A percentile compares a stretch with the other conserved stretches of the same genome.
Conservation (phyloP, 92 coral and sea anemone species). For the Siderastrea radians region DNA sequence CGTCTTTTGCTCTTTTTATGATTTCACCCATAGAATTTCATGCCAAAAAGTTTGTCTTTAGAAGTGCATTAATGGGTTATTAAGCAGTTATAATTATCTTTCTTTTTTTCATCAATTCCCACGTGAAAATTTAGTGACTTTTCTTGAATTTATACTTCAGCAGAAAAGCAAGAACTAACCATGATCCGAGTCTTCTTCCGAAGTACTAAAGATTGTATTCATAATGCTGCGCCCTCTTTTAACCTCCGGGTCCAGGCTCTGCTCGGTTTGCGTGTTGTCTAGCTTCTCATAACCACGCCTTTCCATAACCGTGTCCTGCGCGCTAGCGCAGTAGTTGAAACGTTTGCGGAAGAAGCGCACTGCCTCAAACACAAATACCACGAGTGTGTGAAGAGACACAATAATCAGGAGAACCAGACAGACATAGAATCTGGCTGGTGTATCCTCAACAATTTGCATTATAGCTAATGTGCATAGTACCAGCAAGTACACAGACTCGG, state of each 20-base stretch:
- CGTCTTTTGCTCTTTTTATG: too few relatives aligned
- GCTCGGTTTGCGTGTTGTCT: conserved; percentile 16
- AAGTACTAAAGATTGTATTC: not conserved
- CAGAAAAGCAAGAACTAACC: not conserved
- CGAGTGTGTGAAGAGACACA: conserved; percentile 59
- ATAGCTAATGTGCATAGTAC: conserved; percentile 75
- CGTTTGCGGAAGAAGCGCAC: conserved; percentile 69
- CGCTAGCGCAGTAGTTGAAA: conserved; percentile 26
- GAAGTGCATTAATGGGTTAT: too few relatives aligned
- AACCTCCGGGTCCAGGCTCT: not conserved
- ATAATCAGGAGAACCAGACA: conserved; percentile 46
- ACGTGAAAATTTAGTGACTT: too few relatives aligned
- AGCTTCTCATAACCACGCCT: conserved; percentile 4
- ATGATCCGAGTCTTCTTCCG: not conserved
- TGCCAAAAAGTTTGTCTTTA: too few relatives aligned
- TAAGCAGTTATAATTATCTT: too few relatives aligned
- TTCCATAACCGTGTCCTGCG: too few relatives aligned
- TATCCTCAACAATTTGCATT: conserved; percentile 66
- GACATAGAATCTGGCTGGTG: conserved; percentile 22
- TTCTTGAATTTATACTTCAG: too few relatives aligned
- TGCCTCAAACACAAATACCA: conserved; percentile 61
- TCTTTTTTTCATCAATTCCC: too few relatives aligned
- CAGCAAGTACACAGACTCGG: conserved; percentile 83
- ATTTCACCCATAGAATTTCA: too few relatives aligned
- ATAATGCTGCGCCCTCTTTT: conserved; percentile 23